phyloP scores from a whole-genome alignment of 2,888 invertebrate genomes.

The Tyria jacobaeae region DNA sequence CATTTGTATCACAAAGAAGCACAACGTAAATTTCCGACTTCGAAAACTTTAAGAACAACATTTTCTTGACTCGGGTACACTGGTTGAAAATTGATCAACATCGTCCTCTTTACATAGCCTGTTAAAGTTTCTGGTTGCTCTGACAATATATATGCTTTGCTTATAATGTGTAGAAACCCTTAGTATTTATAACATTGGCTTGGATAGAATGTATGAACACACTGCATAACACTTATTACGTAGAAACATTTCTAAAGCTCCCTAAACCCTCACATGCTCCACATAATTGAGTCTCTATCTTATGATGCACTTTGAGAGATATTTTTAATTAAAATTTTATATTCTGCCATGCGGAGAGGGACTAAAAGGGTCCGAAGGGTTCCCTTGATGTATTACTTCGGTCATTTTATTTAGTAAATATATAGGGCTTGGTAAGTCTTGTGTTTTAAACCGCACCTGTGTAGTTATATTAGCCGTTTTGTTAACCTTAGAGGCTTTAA shows the following conservation, averaged over 20 bases:
- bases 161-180: too few species aligned
- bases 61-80: too few species aligned
- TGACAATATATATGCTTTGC: too few species aligned
- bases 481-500: constrained; percentile 6
- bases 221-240: constrained; percentile 2
- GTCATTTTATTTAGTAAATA: constrained; percentile 49
- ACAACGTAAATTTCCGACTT: too few species aligned
- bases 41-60: too few species aligned
- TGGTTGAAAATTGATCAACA: too few species aligned
- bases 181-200: too few species aligned
- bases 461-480: neutral
- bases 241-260: neutral
- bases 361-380: constrained; percentile 48
- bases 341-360: constrained; percentile 42
- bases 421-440: constrained; percentile 22
- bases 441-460: constrained; percentile 31
- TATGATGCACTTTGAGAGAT: constrained; percentile 42
- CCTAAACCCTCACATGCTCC: constrained; percentile 22
- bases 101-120: too few species aligned
- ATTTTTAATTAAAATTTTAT: constrained; percentile 54
- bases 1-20: too few species aligned
- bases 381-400: constrained; percentile 46
- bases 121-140: too few species aligned
- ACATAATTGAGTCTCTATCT: constrained; percentile 34
- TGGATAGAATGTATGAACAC: too few species aligned